Evolutionary conservation across 2,888 invertebrate genomes (phyloP).

Genomic region (Junonia oenone): DNA sequence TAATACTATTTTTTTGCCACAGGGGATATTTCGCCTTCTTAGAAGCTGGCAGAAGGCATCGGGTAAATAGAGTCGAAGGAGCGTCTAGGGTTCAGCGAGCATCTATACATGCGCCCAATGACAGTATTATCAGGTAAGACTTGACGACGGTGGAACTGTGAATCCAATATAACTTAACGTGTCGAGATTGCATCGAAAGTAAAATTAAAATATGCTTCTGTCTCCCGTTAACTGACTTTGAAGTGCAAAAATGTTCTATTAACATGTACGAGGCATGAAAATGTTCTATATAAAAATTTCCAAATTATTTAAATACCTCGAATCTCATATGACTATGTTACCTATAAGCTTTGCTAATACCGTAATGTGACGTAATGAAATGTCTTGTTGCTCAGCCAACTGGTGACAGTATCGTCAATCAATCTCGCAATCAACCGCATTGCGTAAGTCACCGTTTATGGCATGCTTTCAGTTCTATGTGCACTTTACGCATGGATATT

Average conservation of each 20-base stretch:
- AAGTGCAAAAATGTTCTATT: conserved; percentile 13
- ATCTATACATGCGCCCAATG: conserved; percentile 84
- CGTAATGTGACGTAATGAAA: conserved; percentile 72
- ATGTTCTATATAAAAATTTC: conserved; percentile 3
- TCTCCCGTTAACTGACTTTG: conserved; percentile 33
- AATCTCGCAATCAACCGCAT: conserved; percentile 95
- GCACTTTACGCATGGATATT: conserved; percentile 58
- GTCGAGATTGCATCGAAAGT: conserved; percentile 20
- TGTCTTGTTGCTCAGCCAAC: conserved; percentile 87
- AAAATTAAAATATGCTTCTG: conserved; percentile 24
- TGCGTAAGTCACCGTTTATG: conserved; percentile 86
- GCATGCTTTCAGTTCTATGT: conserved; percentile 36
- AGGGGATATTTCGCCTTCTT: conserved; percentile 94
- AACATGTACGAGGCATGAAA: conserved; percentile 24
- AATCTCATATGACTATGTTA: conserved; percentile 6
- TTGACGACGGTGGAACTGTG: background rate
- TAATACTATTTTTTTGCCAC: conserved; percentile 27
- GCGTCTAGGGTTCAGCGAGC: conserved; percentile 75
- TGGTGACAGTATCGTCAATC: conserved; percentile 94
- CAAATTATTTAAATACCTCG: conserved; percentile 3
- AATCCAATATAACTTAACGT: conserved; percentile 32
- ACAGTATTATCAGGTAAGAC: conserved; percentile 82
- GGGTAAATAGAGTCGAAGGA: conserved; percentile 81
- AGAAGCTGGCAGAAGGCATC: conserved; percentile 87
- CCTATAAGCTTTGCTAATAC: conserved; percentile 56